Evolutionary conservation across 2,797 vertebrate genomes (phyloP), one percentile per base, ranked within the genome.

Genomic region (Anisognathus igniventris): DNA sequence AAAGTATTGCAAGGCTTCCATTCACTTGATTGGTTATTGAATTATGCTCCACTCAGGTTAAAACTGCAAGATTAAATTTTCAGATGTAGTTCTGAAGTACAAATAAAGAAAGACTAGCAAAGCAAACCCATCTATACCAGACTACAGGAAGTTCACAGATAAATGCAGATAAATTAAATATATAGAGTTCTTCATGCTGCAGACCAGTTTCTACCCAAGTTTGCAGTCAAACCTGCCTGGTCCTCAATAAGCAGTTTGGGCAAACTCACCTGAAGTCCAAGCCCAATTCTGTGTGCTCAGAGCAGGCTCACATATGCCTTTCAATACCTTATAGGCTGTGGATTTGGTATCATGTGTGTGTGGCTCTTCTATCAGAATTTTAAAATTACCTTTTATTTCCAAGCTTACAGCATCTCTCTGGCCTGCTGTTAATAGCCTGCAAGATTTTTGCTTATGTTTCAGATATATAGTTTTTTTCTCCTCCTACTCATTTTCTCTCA

Each of bases 361-460:
- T 39, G 23, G 35, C 30, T 68, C 51, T 74, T 92, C n/a, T 71
- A 11, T 16, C 24, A 75, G 40, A 65, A 88, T 60, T 50, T 68
- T 45, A 25, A 85, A 58, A 68, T 54, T 50, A 21, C 11, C 14
- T 65, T 79, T 71, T 68, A 15, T 94, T 90, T 76, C 27, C 35
- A 67, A 68, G 61, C 44, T 64, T 67, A 42, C 17, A 65, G 18
- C 25, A 40, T 82, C 21, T 77, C 53, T 72, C 65, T 76, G 57
- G 16, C 39, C 44, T 74, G 39, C 58, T 92, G 39, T 58, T 87
- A 78, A 85, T 28, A 91, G 37, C 35, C 67, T 90, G 62, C 22
- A 68, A 86, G 62, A 61, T 67, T 88, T 90, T 83, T 92, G 64
- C 57, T 85, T 73, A 35, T 87, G 54, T 92, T 93, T 94, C 78